A percentile compares a stretch with the other conserved stretches of the same genome.
Evolutionary conservation across 1,140 invertebrate genomes (phyloP).

Genomic region (Mycetomoellerius zeteki): DNA sequence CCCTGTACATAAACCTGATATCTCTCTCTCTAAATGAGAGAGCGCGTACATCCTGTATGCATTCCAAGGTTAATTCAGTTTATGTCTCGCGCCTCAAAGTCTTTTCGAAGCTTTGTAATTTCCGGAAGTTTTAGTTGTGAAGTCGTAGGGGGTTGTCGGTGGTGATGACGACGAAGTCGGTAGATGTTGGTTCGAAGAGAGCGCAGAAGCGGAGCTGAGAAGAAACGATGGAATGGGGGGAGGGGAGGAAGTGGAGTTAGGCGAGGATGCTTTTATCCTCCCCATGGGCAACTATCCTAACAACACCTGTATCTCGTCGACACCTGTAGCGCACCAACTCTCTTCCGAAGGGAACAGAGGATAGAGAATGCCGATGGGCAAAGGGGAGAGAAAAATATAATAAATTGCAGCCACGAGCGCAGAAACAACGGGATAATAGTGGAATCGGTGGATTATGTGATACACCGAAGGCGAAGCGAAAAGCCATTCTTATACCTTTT

Average conservation of each 20-base stretch:
- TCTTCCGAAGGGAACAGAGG: slow-evolving; percentile 53
- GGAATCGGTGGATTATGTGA: slow-evolving; percentile 82
- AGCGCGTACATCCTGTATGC: slow-evolving; percentile 29
- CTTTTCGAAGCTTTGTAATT: slow-evolving; percentile 69
- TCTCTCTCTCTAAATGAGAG: slow-evolving; percentile 42
- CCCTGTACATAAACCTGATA: not conserved
- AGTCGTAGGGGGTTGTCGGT: slow-evolving; percentile 15
- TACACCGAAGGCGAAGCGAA: slow-evolving; percentile 68
- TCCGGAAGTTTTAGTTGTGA: slow-evolving; percentile 66
- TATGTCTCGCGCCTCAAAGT: slow-evolving; percentile 40
- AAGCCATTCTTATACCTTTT: slow-evolving; percentile 76
- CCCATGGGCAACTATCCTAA: slow-evolving; percentile 72
- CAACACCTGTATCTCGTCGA: slow-evolving; percentile 84
- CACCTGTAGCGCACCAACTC: slow-evolving; percentile 83
- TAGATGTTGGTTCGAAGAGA: slow-evolving; percentile 18
- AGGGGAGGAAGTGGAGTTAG: slow-evolving; percentile 23
- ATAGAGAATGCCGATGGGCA: not conserved
- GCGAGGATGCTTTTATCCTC: slow-evolving; percentile 65
- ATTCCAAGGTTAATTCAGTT: slow-evolving; percentile 68
- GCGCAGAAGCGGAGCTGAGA: not conserved
- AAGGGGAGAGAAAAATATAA: slow-evolving; percentile 74
- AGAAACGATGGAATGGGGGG: not conserved
- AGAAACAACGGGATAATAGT: slow-evolving; percentile 83
- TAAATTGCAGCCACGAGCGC: slow-evolving; percentile 80
- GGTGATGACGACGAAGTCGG: slow-evolving; percentile 16